Evolutionary conservation across 2,797 vertebrate species (phyloP).

Genomic region (Podarcis siculus): DNA sequence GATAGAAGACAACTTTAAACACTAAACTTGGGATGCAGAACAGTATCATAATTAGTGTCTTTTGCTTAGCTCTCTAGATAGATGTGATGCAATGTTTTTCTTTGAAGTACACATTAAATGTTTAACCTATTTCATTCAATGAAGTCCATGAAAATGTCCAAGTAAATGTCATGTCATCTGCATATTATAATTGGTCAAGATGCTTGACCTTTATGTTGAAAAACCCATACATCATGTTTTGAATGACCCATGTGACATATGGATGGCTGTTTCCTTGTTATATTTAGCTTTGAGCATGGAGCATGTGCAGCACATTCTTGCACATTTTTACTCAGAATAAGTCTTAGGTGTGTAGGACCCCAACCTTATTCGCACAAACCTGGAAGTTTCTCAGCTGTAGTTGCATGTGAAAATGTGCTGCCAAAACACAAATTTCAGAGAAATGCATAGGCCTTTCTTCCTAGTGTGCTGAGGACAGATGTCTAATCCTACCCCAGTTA

Average conservation of each 20-base stretch:
- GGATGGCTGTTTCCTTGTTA: neutral
- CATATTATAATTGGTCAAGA: neutral
- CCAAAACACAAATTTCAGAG: neutral
- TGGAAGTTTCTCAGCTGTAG: neutral
- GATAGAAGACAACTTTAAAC: constrained; percentile 22
- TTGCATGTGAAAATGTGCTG: neutral
- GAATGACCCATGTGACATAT: neutral
- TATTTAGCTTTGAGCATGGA: neutral
- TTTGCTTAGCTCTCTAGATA: neutral
- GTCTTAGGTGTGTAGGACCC: neutral
- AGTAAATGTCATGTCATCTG: constrained; percentile 11
- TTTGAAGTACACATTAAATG: constrained; percentile 15
- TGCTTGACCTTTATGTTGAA: neutral
- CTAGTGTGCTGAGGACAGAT: neutral
- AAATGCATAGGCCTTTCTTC: neutral
- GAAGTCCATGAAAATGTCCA: constrained; percentile 46
- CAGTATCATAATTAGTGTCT: neutral
- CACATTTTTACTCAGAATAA: neutral
- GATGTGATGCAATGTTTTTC: constrained; percentile 28
- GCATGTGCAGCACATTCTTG: neutral
- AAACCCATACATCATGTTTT: constrained; percentile 7
- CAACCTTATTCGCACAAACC: neutral
- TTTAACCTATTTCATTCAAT: constrained; percentile 20
- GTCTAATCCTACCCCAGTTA: too few species aligned
- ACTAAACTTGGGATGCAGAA: neutral